Percentiles rank a stretch among this genome's conserved stretches.
Conservation (phyloP, 2,797 vertebrate genomes). For the Brachyrhaphis roseni region DNA sequence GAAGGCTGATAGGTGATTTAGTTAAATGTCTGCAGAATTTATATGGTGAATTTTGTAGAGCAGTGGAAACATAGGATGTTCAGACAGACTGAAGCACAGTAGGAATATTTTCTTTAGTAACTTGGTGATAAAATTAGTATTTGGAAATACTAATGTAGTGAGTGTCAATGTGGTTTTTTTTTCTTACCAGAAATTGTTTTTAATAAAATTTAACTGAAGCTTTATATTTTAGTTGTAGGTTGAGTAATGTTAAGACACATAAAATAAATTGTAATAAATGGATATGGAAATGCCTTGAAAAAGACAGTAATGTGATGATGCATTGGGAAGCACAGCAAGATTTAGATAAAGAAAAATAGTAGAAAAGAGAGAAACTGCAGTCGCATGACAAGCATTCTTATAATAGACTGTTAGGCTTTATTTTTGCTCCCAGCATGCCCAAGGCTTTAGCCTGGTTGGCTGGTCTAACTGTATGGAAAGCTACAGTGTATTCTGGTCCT, state of each 20-base stretch:
- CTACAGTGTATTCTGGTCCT: constrained; percentile 51
- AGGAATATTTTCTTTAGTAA: neutral
- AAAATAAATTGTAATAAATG: neutral
- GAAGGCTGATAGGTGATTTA: neutral
- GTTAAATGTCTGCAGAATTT: neutral
- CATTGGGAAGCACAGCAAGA: constrained; percentile 13
- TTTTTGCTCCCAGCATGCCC: constrained; percentile 58
- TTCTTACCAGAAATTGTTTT: neutral
- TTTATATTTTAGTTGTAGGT: neutral
- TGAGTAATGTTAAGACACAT: neutral
- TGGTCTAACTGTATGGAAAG: constrained; percentile 52
- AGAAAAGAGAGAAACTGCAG: constrained; percentile 21
- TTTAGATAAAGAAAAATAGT: neutral
- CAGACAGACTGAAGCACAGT: neutral
- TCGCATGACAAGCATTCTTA: constrained; percentile 61
- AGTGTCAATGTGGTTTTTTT: neutral
- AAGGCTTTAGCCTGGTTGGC: constrained; percentile 69
- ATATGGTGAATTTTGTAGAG: neutral
- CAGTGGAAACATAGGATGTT: neutral
- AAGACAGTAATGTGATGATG: neutral
- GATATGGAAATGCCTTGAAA: neutral
- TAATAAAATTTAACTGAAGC: neutral
- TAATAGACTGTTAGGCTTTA: constrained; percentile 47
- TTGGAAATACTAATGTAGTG: neutral
- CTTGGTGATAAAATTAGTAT: neutral